Percentiles rank a stretch among this genome's conserved stretches.
Conservation (phyloP, 92 coral and sea anemone species). For the Palythoa grandis region DNA sequence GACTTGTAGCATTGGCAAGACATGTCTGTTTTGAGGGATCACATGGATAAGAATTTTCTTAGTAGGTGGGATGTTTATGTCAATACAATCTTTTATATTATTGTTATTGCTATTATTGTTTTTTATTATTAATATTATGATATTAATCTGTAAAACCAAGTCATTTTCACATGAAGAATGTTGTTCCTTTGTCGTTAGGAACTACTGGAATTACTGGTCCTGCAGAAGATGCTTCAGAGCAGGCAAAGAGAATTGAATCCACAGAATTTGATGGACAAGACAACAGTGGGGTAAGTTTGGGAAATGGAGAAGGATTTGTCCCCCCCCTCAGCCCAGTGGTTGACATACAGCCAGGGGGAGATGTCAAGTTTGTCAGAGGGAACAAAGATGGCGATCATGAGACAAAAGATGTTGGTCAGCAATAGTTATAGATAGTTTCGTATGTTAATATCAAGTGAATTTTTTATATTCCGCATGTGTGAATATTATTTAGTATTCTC, state of each 20-base stretch:
- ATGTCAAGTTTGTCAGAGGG: constrained; percentile 76
- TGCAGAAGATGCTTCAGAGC: background rate
- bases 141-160: no score
- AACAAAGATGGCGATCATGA: constrained; percentile 35
- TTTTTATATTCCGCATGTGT: background rate
- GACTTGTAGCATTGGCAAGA: no score
- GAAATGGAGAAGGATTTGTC: constrained; percentile 41
- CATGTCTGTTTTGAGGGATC: no score
- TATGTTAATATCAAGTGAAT: background rate
- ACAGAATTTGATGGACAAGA: constrained; percentile 10
- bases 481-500: background rate
- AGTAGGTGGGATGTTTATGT: no score
- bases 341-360: constrained; percentile 72
- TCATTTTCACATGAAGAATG: no score
- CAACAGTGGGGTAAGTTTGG: constrained; percentile 78
- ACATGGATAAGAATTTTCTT: no score
- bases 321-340: constrained; percentile 87
- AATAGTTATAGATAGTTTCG: background rate
- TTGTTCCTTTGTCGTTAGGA: background rate
- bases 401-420: constrained; percentile 12
- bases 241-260: background rate
- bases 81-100: no score
- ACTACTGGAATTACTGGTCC: constrained; percentile 1
- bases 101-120: no score
- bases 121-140: no score